These are phyloP conservation scores for Idaea dimidiata DNA, from an alignment of 2,888 invertebrate genomes.

Conservation along the genomic window DNA sequence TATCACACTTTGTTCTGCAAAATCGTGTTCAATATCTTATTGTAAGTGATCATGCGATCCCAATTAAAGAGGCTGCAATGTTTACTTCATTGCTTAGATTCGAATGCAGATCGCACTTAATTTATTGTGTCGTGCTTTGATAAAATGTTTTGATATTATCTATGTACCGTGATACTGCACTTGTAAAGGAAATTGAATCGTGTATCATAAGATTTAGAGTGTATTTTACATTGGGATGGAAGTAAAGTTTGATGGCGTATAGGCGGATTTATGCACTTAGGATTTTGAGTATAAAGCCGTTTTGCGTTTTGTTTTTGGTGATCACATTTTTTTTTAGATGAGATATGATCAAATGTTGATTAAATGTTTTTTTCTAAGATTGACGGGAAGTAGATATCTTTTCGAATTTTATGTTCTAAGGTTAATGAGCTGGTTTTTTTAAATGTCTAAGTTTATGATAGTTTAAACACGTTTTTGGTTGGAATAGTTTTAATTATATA, in stretches of 20 bases:
- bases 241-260: background rate
- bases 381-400: background rate
- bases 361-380: constrained; percentile 1
- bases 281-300: constrained; percentile 22
- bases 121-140: constrained; percentile 33
- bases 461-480: background rate
- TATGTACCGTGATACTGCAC: constrained; percentile 8
- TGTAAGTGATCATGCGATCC: constrained; percentile 30
- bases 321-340: constrained; percentile 22
- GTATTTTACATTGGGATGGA: background rate
- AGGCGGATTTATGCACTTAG: constrained; percentile 4
- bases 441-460: background rate
- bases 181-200: background rate
- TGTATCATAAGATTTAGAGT: background rate
- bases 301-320: constrained; percentile 18
- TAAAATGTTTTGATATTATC: constrained; percentile 32
- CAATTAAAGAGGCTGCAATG: constrained; percentile 32
- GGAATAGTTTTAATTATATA: background rate
- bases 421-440: background rate
- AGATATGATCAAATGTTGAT: background rate
- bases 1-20: constrained; percentile 1
- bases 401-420: background rate
- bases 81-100: constrained; percentile 31
- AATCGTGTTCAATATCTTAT: constrained; percentile 29
- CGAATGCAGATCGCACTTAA: constrained; percentile 27